A percentile compares a stretch with the other conserved stretches of the same genome.
Conservation (phyloP, 2,888 invertebrate genomes). For the Eupithecia subumbrata region DNA sequence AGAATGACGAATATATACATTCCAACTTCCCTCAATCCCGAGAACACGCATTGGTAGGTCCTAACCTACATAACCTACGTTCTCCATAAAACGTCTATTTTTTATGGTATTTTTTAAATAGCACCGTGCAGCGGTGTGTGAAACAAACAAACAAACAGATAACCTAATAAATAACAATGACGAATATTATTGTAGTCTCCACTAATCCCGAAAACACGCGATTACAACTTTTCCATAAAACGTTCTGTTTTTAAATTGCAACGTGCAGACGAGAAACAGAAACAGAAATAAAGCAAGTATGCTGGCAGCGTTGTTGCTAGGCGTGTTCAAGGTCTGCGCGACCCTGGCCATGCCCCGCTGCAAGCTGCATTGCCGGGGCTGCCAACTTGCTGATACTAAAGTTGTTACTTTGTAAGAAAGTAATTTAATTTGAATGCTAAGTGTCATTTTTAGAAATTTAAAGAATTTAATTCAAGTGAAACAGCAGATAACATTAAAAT, state of each 20-base stretch:
- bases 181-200: background rate
- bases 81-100: background rate
- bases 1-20: background rate
- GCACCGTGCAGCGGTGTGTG: background rate
- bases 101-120: background rate
- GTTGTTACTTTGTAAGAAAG: background rate
- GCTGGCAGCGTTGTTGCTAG: slow-evolving; percentile 74
- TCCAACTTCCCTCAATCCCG: background rate
- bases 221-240: slow-evolving; percentile 68
- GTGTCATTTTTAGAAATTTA: too few relatives aligned
- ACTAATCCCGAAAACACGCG: slow-evolving; percentile 54
- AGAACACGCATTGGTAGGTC: background rate
- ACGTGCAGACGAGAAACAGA: slow-evolving; percentile 75
- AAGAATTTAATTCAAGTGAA: background rate
- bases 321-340: slow-evolving; percentile 78
- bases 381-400: slow-evolving; percentile 16
- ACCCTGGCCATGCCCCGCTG: slow-evolving; percentile 71
- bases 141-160: background rate
- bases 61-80: background rate
- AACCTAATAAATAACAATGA: background rate
- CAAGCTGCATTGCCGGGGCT: slow-evolving; percentile 62
- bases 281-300: slow-evolving; percentile 73
- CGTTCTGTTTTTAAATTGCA: slow-evolving; percentile 70
- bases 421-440: background rate
- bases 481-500: background rate